Evolutionary conservation across 1,140 invertebrate species (phyloP), one percentile per base, ranked within the genome.

Genomic region (Plutomurus gul): DNA sequence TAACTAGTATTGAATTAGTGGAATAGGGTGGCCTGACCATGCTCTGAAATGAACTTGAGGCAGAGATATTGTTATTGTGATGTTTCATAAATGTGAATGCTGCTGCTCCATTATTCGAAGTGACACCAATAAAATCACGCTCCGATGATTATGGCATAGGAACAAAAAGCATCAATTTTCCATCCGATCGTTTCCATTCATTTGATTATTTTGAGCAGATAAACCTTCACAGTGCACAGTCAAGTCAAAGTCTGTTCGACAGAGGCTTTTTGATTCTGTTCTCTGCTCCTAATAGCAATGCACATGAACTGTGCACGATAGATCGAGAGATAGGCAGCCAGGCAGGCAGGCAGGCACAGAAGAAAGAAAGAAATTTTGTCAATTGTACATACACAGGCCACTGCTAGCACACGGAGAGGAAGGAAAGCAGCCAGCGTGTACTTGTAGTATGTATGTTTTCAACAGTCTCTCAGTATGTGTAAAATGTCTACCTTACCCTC

Each of bases 131-230:
- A 81, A 81, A 81, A 71, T 72, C 36, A 82, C 77, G 56, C 74
- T 75, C 70, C 65, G 70, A 39, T 79, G 81, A 75, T 56, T 78
- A 51, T 49, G 43, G 25, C 25, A 22, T 22, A 76, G 37, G 76
- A 82, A 80, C 76, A 77, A 82, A 80, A 72, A 47, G 70, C 18
- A 77, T 79, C 81, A 77, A 82, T 80, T 82, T 82, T 82, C 78
- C 81, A 47, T 74, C 39, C 70, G 56, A 82, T 77, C 72, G 43
- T 81, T 71, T 56, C 74, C 43, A 75, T 81, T 78, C 76, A 81
- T 81, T 73, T 70, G 75, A 80, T 80, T 73, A 80, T 80, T 33
- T 80, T 78, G 56, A 76, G 43, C 49, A 76, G 75, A 60, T 39
- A 39, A 76, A 33, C 8, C 8, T 11, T 13, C 10, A 22, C 10